These are phyloP conservation scores for Holothuria leucospilota DNA, from an alignment of 53 echinoderm and acorn worm species.

Conservation along the genomic window DNA sequence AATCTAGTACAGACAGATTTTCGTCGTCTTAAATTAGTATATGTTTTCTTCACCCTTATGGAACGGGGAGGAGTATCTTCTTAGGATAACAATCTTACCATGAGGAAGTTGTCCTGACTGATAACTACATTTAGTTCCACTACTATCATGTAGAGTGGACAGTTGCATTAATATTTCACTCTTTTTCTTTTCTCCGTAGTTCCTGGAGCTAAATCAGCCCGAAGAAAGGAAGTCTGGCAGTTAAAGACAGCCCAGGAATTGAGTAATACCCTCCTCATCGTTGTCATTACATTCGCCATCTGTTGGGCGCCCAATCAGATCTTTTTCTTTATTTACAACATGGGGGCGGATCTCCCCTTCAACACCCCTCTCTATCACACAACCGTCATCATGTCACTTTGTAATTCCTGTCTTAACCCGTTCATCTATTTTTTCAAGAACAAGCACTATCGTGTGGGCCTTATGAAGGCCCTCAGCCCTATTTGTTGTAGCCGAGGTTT, in stretches of 20 bases:
- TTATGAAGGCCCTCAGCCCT: conserved; percentile 54
- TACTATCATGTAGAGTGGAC: too few species aligned
- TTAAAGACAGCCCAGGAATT: conserved; percentile 76
- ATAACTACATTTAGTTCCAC: too few species aligned
- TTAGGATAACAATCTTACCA: too few species aligned
- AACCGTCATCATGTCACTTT: conserved; percentile 81
- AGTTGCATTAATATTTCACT: not conserved
- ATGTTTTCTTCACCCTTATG: too few species aligned
- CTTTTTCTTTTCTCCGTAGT: not conserved
- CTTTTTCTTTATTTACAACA: conserved; percentile 81
- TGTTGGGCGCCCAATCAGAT: conserved; percentile 93
- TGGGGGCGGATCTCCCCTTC: conserved; percentile 77
- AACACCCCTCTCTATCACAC: conserved; percentile 68
- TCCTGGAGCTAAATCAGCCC: conserved; percentile 39
- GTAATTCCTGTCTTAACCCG: conserved; percentile 88
- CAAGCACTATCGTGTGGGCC: conserved; percentile 67
- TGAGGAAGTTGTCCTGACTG: too few species aligned
- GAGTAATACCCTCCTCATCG: conserved; percentile 74
- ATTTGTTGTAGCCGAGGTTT: conserved; percentile 15
- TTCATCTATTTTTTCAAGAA: conserved; percentile 94
- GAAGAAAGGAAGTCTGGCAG: conserved; percentile 77
- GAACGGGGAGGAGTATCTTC: too few species aligned
- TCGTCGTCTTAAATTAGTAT: too few species aligned
- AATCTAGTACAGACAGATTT: too few species aligned
- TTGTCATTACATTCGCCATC: conserved; percentile 83